phyloP scores from a whole-genome alignment of 1,140 invertebrate genomes.

The Periplaneta americana region DNA sequence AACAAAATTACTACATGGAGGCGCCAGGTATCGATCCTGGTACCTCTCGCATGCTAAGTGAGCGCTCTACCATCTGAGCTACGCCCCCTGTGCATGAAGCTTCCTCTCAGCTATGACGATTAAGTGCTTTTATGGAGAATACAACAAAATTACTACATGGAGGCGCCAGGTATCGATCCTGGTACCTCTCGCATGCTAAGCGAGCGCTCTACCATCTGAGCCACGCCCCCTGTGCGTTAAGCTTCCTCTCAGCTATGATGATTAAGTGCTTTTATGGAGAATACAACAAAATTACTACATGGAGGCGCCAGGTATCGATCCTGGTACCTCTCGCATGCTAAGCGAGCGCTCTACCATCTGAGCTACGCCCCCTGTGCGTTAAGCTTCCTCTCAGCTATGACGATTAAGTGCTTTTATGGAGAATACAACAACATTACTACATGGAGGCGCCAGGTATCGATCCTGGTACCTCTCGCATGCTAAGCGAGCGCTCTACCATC shows the following conservation, averaged over 20 bases:
- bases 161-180: constrained; percentile 20
- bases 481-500: constrained; percentile 21
- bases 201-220: constrained; percentile 21
- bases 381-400: no score
- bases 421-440: no score
- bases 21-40: constrained; percentile 19
- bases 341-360: constrained; percentile 21
- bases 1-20: no score
- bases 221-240: constrained; percentile 20
- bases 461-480: constrained; percentile 20
- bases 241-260: no score
- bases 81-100: constrained; percentile 19
- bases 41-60: constrained; percentile 19
- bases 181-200: constrained; percentile 21
- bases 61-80: constrained; percentile 20
- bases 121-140: no score
- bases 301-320: constrained; percentile 20
- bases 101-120: no score
- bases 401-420: no score
- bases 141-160: no score
- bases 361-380: constrained; percentile 21
- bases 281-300: no score
- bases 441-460: constrained; percentile 20
- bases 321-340: constrained; percentile 20
- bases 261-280: no score